Base-by-base conservation (phyloP, 2,888 invertebrate species). In the Hedychridium roseum region DNA sequence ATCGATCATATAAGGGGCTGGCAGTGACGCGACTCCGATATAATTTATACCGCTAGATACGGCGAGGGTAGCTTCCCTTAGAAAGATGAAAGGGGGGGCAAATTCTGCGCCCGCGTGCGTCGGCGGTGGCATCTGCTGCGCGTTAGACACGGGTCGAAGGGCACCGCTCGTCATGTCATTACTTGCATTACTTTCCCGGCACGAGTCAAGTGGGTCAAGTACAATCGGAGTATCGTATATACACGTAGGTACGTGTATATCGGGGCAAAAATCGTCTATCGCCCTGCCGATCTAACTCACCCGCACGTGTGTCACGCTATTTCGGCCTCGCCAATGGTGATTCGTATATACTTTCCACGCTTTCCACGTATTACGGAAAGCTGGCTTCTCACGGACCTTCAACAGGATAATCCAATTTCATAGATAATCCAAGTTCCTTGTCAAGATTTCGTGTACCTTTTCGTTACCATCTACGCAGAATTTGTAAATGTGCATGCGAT, bases 71-170 rank as follows among this genome's bases (percentile, higher is more conserved):
- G 73, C 71, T 72, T 73, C 73, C 72, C 73, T 73, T 66, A 57
- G 63, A 61, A 60, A 55, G 39, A 45, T 48, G 53, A 57, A 43
- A 45, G 2, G 9, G 27, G 9, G 15, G 3, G 31, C 15, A 31
- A 31, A 14, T 7, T 14, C 31, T 3, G 3, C 36, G 52, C 43
- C 20, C 59, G 47, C 16, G 20, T n/a, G 35, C 32, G 38, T 51
- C 41, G 68, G 66, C 73, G 71, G 74, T 73, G 73, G 78, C 78
- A 79, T 79, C 78, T 79, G 78, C 76, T 78, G 55, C 73, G 61
- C 67, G 75, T 78, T 78, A 79, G 78, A 73, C 68, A 79, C 78
- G 78, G 78, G 70, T 78, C 78, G 74, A 50, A 71, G 77, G 75
- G 74, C 78, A 78, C 71, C 61, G 62, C 59, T 68, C 66, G 66